phyloP scores from a whole-genome alignment of 2,888 invertebrate species.

The Euphydryas editha region DNA sequence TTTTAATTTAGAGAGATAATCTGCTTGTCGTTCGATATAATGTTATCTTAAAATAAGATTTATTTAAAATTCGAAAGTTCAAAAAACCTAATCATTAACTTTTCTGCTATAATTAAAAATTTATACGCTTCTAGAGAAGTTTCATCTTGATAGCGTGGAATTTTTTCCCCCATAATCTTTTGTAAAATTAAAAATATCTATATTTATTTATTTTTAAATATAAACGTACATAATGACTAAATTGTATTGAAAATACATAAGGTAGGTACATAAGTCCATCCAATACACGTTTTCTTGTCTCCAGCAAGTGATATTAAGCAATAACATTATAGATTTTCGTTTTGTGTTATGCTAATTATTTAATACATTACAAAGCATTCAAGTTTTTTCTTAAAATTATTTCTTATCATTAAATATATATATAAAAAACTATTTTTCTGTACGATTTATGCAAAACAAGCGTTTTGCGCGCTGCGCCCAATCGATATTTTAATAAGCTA shows the following conservation, averaged over 20 bases:
- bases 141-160: no score
- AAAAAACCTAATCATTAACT: background rate
- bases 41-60: background rate
- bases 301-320: no score
- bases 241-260: no score
- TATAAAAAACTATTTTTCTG: background rate
- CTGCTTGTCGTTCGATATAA: background rate
- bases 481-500: slow-evolving; percentile 18
- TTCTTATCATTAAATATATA: background rate
- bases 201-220: no score
- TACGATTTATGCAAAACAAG: slow-evolving; percentile 8
- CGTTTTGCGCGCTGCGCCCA: background rate
- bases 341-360: background rate
- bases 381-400: background rate
- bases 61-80: background rate
- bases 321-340: no score
- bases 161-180: no score
- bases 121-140: background rate
- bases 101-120: background rate
- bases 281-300: no score
- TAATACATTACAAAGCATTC: background rate
- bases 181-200: no score
- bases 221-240: no score
- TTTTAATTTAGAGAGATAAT: slow-evolving; percentile 4
- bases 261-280: no score